phyloP scores from a whole-genome alignment of 2,797 vertebrate species.

The Megaceryle alcyon region DNA sequence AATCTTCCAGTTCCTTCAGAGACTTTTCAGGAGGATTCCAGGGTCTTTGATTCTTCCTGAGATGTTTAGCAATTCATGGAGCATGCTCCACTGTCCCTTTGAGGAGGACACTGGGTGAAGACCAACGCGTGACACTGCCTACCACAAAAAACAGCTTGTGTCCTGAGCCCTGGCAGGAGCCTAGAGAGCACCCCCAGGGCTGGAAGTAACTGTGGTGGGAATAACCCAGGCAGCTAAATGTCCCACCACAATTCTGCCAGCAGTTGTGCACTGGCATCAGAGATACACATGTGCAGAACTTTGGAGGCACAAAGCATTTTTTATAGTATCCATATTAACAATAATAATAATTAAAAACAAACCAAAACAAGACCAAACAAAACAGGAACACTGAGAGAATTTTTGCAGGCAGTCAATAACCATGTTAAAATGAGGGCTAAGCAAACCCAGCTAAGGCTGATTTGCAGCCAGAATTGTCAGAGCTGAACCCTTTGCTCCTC shows the following conservation, averaged over 20 bases:
- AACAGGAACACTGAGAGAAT: not conserved
- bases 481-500: not conserved
- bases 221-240: not conserved
- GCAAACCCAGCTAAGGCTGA: not conserved
- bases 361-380: not conserved
- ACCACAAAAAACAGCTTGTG: not conserved
- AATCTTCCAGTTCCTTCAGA: not conserved
- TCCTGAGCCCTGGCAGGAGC: not conserved
- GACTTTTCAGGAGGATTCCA: not conserved
- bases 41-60: not conserved
- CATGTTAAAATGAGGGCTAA: not conserved
- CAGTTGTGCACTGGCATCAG: not conserved
- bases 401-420: not conserved
- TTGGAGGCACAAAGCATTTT: not conserved
- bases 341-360: not conserved
- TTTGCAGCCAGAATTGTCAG: not conserved
- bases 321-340: not conserved
- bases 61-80: not conserved
- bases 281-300: not conserved
- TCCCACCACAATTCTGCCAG: not conserved
- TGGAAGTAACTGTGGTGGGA: not conserved
- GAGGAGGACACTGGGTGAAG: not conserved
- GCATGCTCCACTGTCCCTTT: not conserved
- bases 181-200: not conserved
- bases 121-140: accelerated